Conservation (phyloP, 2,888 invertebrate species). For the Phoronis australis region DNA sequence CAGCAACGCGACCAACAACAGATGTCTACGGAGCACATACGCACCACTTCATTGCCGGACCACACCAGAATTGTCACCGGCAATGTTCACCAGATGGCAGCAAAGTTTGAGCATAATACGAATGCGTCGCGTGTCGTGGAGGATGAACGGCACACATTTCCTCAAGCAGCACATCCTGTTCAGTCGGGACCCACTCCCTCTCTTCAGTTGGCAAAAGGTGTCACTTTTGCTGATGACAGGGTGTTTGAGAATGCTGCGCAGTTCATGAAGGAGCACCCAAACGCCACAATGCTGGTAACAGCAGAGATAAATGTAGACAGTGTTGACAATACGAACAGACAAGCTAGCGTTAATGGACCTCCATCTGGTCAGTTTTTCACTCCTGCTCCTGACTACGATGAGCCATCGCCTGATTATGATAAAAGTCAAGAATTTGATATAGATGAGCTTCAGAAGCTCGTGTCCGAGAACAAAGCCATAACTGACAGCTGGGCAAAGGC, state of each 20-base stretch:
- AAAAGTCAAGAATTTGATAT: background rate
- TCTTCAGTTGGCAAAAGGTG: slow-evolving; percentile 8
- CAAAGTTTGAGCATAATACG: background rate
- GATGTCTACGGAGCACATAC: too few relatives aligned
- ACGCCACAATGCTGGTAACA: slow-evolving; percentile 37
- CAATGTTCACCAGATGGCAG: background rate
- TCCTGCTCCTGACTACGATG: slow-evolving; percentile 16
- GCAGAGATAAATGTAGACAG: slow-evolving; percentile 27
- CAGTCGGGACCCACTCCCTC: background rate
- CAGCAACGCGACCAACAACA: background rate
- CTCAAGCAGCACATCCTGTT: background rate
- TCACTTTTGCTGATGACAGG: slow-evolving; percentile 37
- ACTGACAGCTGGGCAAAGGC: too few relatives aligned
- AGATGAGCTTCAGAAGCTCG: too few relatives aligned
- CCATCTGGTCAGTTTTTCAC: background rate
- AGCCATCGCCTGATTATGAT: slow-evolving; percentile 37
- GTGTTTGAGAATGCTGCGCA: slow-evolving; percentile 33
- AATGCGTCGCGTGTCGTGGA: background rate
- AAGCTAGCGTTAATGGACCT: too few relatives aligned
- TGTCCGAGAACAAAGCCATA: too few relatives aligned
- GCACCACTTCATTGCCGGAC: too few relatives aligned
- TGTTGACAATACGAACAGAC: slow-evolving; percentile 13
- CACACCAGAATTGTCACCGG: background rate
- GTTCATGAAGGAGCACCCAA: slow-evolving; percentile 39
- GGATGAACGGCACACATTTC: background rate